Percentiles rank a stretch among this genome's conserved stretches.
phyloP scores from a whole-genome alignment of 2,113 vertebrate genomes.

The Tamias sibiricus region DNA sequence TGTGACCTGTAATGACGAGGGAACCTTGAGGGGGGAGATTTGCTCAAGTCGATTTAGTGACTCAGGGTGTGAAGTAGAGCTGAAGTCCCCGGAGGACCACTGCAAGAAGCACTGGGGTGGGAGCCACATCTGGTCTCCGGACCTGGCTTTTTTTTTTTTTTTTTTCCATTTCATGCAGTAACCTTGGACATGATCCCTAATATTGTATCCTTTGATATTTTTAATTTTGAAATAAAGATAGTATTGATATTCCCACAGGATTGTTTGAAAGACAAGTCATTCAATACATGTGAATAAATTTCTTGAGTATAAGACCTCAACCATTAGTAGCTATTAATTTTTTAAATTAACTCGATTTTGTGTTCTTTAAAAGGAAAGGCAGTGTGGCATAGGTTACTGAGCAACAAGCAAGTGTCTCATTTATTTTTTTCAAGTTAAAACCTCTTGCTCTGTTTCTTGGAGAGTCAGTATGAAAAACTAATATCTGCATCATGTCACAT shows the following conservation, averaged over 20 bases:
- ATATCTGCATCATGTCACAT: background rate
- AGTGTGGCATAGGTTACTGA: background rate
- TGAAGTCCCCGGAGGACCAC: background rate
- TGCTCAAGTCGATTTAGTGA: background rate
- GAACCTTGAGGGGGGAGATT: background rate
- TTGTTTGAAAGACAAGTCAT: background rate
- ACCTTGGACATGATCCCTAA: background rate
- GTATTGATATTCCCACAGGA: background rate
- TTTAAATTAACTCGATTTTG: background rate
- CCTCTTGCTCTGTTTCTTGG: background rate
- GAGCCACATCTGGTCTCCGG: too few relatives aligned
- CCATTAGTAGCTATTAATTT: background rate
- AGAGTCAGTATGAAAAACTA: background rate
- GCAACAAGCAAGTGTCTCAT: background rate
- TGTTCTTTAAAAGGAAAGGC: background rate
- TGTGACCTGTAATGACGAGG: too few relatives aligned
- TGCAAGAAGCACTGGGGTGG: rapidly evolving
- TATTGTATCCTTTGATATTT: background rate
- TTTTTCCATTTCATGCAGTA: background rate
- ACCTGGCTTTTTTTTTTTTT: background rate
- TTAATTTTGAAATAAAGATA: background rate
- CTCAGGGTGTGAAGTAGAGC: background rate
- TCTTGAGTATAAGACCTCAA: background rate
- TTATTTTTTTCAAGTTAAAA: background rate
- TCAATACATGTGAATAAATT: background rate